phyloP scores from a whole-genome alignment of 2,113 vertebrate species.

The Anas platyrhynchos region DNA sequence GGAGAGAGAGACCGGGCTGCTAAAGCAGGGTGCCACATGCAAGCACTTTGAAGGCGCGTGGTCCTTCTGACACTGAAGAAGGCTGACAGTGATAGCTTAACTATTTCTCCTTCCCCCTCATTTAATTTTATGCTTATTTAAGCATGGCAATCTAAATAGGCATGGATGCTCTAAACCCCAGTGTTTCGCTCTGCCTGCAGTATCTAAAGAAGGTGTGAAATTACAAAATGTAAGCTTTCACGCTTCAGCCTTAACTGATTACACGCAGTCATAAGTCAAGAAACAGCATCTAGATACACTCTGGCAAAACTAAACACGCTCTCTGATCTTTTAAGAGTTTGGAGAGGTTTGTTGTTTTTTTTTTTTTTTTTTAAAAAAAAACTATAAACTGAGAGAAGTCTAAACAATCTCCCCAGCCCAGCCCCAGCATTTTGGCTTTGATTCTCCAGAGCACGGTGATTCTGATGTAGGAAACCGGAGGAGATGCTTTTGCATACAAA shows the following conservation, averaged over 20 bases:
- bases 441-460: neutral
- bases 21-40: neutral
- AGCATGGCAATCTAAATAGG: neutral
- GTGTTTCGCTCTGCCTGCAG: neutral
- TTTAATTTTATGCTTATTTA: slow-evolving; percentile 30
- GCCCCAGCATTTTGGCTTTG: neutral
- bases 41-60: neutral
- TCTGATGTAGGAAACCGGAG: neutral
- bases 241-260: neutral
- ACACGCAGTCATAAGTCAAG: neutral
- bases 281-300: neutral
- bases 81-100: neutral
- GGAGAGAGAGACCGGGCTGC: neutral
- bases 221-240: neutral
- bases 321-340: neutral
- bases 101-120: neutral
- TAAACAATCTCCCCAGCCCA: neutral
- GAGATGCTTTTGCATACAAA: neutral
- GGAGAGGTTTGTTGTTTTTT: neutral
- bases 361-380: neutral
- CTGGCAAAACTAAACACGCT: neutral
- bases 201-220: slow-evolving; percentile 36
- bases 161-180: neutral
- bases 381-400: neutral
- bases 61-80: neutral